These are phyloP conservation scores for Papilio polytes DNA, from an alignment of 1,140 invertebrate species.

Conservation along the genomic window DNA sequence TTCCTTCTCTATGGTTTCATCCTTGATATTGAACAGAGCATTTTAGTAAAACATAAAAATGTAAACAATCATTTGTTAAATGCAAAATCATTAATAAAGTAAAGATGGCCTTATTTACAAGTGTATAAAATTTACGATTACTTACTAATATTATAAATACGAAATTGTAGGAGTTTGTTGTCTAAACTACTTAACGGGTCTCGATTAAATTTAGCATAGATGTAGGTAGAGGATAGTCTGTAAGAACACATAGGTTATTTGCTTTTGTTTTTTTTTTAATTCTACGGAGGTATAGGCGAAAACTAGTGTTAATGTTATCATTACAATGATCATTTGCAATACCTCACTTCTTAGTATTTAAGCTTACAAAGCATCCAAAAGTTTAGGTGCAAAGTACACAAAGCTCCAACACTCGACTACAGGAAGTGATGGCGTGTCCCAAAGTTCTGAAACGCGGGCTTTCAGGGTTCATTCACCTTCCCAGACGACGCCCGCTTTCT, in stretches of 20 bases:
- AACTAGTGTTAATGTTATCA: neutral
- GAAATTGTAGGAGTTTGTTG: neutral
- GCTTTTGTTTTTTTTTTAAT: no score
- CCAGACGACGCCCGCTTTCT: conserved; percentile 55
- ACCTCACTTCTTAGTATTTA: conserved; percentile 8
- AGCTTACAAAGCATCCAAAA: conserved; percentile 27
- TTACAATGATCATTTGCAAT: neutral
- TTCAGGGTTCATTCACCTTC: conserved; percentile 70
- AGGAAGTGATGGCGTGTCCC: conserved; percentile 73
- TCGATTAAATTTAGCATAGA: no score
- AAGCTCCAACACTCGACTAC: conserved; percentile 57
- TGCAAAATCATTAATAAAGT: no score
- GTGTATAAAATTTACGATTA: no score
- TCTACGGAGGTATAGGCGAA: no score
- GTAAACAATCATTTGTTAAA: neutral
- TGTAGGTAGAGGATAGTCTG: no score
- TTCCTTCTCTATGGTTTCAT: conserved; percentile 27
- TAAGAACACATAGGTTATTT: no score
- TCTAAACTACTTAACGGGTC: no score
- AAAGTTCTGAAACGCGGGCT: conserved; percentile 73
- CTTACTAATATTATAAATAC: no score
- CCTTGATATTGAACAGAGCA: neutral
- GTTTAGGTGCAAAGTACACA: conserved; percentile 44
- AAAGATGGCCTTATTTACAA: no score
- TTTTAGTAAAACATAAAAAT: neutral